Evolutionary conservation across 1,140 invertebrate species (phyloP), one percentile per base, ranked within the genome.

Genomic region (Neotoxoptera formosana): DNA sequence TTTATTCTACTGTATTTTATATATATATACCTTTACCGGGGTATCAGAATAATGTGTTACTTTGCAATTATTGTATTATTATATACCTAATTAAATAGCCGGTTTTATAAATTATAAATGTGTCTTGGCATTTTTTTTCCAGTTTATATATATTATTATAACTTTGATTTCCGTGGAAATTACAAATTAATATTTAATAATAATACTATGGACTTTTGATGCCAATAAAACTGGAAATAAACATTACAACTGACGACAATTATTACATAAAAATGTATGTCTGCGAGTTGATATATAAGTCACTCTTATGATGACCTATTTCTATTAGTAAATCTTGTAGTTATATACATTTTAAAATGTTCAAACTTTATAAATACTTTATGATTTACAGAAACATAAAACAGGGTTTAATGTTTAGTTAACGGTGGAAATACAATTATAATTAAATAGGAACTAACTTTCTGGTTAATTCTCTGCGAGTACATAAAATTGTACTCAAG

Each of bases 361-460:
- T 88, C 47, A n/a, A 88, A 34, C 86, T 88, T 86, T 89, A 51
- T 89, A 51, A 87, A 89, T 53, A 89, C n/a, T 60, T 90, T 41
- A 45, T 90, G 88, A 41, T 60, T 41, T 41, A 90, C 88, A 90
- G 88, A 90, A 90, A 90, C 88, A 90, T 60, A 60, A 90, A 90
- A 90, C 53, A n/a, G 11, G 51, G 56, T 90, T 90, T 60, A 41
- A 36, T 41, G 34, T 60, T 23, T 90, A 90, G 56, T 60, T 56
- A 90, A 90, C 25, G 23, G 34, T 60, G 14, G 36, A 90, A 60
- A 90, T 60, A 60, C 34, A 90, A 45, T 90, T 90, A 56, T 60
- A 60, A 90, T 90, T 60, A 90, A 90, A 60, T 56, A 90, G 21
- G 17, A 60, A 90, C 88, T 90, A 90, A 90, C 51, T 90, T 60